Evolutionary conservation across 2,888 invertebrate species (phyloP), one percentile per base, ranked within the genome.

Genomic region (Chydorus sphaericus): DNA sequence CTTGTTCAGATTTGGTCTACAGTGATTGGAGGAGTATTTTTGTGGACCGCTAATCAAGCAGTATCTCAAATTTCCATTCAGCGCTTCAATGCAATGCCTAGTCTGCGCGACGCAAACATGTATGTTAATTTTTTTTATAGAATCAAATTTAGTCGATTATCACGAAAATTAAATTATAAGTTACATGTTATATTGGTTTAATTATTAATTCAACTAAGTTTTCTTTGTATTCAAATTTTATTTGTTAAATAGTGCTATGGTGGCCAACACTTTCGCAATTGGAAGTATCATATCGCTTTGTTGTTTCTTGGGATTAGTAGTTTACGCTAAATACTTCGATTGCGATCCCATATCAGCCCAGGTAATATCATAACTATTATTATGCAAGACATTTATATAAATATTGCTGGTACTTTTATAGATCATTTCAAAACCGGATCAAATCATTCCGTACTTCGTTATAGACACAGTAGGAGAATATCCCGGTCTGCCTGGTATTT

Each of bases 11-110:
- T 92, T 60, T 93, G 91, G 88, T 77, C 82, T 4, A 85, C 87
- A 53, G 80, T 85, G 6, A 74, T 89, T 60, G 93, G 92, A 30
- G 91, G 90, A 4, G 86, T 85, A 20, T 81, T 93, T 66, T 90
- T 18, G 23, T 93, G 92, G 91, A 78, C 86, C 58, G 85, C 89
- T 51, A 83, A 92, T 77, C 91, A 89, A 69, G 88, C 87, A 67
- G 85, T 90, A 48, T 92, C 92, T 71, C 93, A 94, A 70, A 87
- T 91, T 0, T 89, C 92, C 33, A 83, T 94, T 37, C 94, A 94
- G 70, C 85, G 93, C 68, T 90, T 91, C 66, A 76, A 93, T 59
- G 86, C 89, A 1, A 84, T 92, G 3, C 82, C 87, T 65, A 79
- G 77, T 29, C 80, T 89, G 61, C 75, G 78, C 10, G 85, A 88